Evolutionary conservation across 1,140 invertebrate species (phyloP), one percentile per base, ranked within the genome.

Genomic region (Maniola jurtina): DNA sequence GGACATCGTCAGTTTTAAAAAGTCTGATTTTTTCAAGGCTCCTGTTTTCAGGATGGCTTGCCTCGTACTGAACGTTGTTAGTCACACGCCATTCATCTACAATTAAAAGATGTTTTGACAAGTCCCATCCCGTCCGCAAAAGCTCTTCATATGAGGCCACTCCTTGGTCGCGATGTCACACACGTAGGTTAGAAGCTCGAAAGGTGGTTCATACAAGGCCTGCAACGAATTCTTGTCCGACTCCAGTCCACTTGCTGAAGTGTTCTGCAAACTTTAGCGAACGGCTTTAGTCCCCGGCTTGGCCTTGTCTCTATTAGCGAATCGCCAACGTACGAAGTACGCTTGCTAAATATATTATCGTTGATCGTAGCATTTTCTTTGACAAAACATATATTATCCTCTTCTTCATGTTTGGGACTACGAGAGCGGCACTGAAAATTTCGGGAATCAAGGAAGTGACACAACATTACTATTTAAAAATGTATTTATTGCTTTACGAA

Each of bases 341-440:
- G 91, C 91, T 73, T 92, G 89, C 3, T n/a, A n/a, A 94, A 66
- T n/a, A 93, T 75, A 63, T 93, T 91, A n/a, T n/a, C n/a, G 34
- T 79, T 71, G 2, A 89, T 69, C 5, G 58, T 70, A 15, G 83
- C 78, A 47, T 86, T 68, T 58, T 92, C 86, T 58, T 90, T 84
- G 0, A 94, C 61, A 90, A 70, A 5, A 94, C 77, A 68, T 88
- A 84, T 78, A 94, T 91, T 13, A 72, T 83, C 64, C 84, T 88
- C 13, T 72, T 72, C 16, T 77, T 62, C 3, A 84, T 62, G 73
- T 92, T 86, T 8, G 91, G 81, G n/a, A 92, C 40, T 38, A n/a
- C n/a, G n/a, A n/a, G n/a, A n/a, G n/a, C n/a, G n/a, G n/a, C n/a
- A n/a, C n/a, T n/a, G n/a, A n/a, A n/a, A n/a, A n/a, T n/a, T n/a